phyloP scores from a whole-genome alignment of 2,797 vertebrate genomes.

The Sebastes reedi region DNA sequence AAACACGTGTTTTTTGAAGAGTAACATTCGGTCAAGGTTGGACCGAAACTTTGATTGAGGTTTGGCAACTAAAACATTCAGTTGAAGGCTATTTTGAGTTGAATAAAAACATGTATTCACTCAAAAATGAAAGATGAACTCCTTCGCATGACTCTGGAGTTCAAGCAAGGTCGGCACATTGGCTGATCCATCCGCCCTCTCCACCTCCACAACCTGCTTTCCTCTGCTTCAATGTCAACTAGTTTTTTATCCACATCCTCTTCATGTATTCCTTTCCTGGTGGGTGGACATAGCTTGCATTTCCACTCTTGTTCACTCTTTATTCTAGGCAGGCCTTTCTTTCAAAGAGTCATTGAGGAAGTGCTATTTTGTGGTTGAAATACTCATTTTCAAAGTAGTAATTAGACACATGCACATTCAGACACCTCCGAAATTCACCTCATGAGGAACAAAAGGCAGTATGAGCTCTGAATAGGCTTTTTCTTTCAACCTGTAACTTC shows the following conservation, averaged over 20 bases:
- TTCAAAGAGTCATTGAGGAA: background rate
- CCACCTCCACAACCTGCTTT: constrained; percentile 24
- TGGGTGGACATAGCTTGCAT: background rate
- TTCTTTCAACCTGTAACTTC: constrained; percentile 12
- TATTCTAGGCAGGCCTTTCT: background rate
- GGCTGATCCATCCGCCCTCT: constrained; percentile 3
- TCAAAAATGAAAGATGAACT: background rate
- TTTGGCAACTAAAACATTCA: constrained; percentile 11
- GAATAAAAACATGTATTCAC: background rate
- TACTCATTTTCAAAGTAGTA: constrained; percentile 23
- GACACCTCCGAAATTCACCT: constrained; percentile 7
- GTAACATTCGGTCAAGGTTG: background rate
- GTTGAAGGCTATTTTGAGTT: background rate
- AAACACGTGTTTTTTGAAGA: too few relatives aligned
- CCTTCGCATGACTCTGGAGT: background rate
- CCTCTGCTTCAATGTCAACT: background rate
- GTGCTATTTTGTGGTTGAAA: constrained; percentile 19
- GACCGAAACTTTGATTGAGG: background rate
- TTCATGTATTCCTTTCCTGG: background rate
- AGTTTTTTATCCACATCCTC: background rate
- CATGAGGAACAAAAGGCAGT: constrained; percentile 18
- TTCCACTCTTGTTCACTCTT: constrained; percentile 8
- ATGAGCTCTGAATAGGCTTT: background rate
- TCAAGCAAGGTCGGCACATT: constrained; percentile 2
- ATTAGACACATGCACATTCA: constrained; percentile 26